Percentiles rank a stretch among this genome's conserved stretches.
Evolutionary conservation across 1,140 invertebrate genomes (phyloP).

Genomic region (Drosophila kepulauana): DNA sequence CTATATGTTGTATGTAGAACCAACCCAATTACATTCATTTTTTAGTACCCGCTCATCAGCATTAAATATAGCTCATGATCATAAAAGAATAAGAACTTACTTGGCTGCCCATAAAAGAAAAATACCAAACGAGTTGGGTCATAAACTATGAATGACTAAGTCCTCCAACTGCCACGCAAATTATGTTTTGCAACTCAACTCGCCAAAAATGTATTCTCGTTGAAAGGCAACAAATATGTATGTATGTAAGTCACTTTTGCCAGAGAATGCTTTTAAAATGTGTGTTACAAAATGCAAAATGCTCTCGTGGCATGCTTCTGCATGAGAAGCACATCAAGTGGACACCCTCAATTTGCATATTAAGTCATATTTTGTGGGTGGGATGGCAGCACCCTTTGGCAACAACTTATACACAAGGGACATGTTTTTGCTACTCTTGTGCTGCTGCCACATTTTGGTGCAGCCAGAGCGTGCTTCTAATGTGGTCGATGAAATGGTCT

Average conservation of each 20-base stretch:
- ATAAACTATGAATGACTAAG: slow-evolving; percentile 35
- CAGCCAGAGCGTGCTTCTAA: not conserved
- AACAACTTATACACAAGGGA: slow-evolving; percentile 29
- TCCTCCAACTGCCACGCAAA: not conserved
- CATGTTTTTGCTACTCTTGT: not conserved
- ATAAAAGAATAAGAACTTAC: slow-evolving; percentile 21
- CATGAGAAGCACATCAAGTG: slow-evolving; percentile 28
- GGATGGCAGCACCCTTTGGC: not conserved
- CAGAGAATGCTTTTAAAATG: not conserved
- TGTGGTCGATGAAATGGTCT: slow-evolving; percentile 43
- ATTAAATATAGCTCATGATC: slow-evolving; percentile 16
- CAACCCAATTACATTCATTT: slow-evolving; percentile 7
- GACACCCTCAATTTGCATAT: slow-evolving; percentile 48
- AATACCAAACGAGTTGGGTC: slow-evolving; percentile 12
- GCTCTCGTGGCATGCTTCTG: slow-evolving; percentile 13
- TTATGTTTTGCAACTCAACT: slow-evolving; percentile 9
- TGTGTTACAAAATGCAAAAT: slow-evolving; percentile 36
- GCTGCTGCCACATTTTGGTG: no score
- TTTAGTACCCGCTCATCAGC: slow-evolving; percentile 43
- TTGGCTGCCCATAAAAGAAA: slow-evolving; percentile 35
- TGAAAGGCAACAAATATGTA: not conserved
- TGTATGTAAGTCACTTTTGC: no score
- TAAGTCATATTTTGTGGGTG: slow-evolving; percentile 34
- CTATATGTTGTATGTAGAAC: not conserved
- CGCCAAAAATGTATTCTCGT: not conserved